Percentiles rank a stretch among this genome's conserved stretches.
Evolutionary conservation across 2,797 vertebrate genomes (phyloP).

Genomic region (Cyclura pinguis): DNA sequence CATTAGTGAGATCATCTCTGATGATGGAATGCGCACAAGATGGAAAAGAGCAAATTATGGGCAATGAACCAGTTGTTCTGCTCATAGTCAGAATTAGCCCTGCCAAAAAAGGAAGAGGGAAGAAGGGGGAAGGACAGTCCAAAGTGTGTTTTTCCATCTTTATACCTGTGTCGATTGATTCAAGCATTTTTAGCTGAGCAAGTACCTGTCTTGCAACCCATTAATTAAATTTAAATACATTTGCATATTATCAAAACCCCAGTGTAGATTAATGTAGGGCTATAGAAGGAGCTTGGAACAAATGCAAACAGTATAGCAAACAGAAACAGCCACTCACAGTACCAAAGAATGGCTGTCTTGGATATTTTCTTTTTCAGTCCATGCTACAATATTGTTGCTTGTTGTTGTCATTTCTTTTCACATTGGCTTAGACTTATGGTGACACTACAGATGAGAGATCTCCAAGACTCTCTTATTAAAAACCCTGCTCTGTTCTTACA

Average conservation of each 20-base stretch:
- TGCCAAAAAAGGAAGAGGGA: not conserved
- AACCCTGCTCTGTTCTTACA: too few relatives aligned
- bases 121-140: too few relatives aligned
- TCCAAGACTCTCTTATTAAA: too few relatives aligned
- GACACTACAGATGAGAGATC: too few relatives aligned
- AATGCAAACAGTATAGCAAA: not conserved
- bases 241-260: not conserved
- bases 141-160: not conserved
- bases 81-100: constrained; percentile 16
- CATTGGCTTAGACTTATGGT: too few relatives aligned
- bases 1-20: constrained; percentile 35
- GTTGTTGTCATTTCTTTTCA: too few relatives aligned
- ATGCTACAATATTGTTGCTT: not conserved
- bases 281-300: too few relatives aligned
- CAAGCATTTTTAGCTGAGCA: not conserved
- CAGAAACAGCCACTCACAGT: not conserved
- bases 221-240: constrained; percentile 3
- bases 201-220: not conserved
- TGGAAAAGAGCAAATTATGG: constrained; percentile 29
- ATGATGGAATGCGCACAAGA: constrained; percentile 15
- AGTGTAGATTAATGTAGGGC: not conserved
- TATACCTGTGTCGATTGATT: not conserved
- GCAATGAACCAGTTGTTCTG: constrained; percentile 19
- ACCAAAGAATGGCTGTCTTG: not conserved
- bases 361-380: not conserved